Percentiles rank a stretch among this genome's conserved stretches.
Conservation (phyloP, 2,888 invertebrate species). For the Resseliella maxima region DNA sequence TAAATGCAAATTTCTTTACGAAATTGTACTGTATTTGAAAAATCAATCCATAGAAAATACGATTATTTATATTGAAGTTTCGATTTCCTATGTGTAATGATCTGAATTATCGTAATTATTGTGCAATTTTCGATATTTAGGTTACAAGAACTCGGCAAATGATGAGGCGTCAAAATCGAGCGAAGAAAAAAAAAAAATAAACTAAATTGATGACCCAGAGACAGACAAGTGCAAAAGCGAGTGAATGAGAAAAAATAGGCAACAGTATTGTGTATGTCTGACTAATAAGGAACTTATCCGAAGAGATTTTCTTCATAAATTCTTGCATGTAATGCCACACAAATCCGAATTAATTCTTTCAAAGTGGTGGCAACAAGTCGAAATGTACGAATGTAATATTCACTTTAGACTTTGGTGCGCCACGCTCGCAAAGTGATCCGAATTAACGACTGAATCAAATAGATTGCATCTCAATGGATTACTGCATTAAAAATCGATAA, state of each 20-base stretch:
- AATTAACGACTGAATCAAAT: slow-evolving; percentile 16
- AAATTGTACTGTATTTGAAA: no score
- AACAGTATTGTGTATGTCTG: not conserved
- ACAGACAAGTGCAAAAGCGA: no score
- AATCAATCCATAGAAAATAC: no score
- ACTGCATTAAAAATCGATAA: slow-evolving; percentile 50
- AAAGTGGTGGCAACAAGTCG: slow-evolving; percentile 40
- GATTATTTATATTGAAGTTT: no score
- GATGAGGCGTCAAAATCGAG: not conserved
- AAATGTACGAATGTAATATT: not conserved
- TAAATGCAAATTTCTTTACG: no score
- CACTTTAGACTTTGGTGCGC: not conserved
- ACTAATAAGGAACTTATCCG: slow-evolving; percentile 6
- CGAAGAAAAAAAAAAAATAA: not conserved
- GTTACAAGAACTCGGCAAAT: not conserved
- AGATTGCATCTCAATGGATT: slow-evolving; percentile 51
- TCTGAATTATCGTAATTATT: not conserved
- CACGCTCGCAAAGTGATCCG: not conserved
- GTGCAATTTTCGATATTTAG: not conserved
- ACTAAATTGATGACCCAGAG: slow-evolving; percentile 46
- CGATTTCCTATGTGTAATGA: no score
- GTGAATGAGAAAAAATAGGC: no score
- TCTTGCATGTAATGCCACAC: slow-evolving; percentile 47
- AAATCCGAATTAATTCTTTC: slow-evolving; percentile 43
- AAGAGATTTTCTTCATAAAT: slow-evolving; percentile 51